Conservation (phyloP, 2,113 vertebrate genomes). For the Probosciger aterrimus region DNA sequence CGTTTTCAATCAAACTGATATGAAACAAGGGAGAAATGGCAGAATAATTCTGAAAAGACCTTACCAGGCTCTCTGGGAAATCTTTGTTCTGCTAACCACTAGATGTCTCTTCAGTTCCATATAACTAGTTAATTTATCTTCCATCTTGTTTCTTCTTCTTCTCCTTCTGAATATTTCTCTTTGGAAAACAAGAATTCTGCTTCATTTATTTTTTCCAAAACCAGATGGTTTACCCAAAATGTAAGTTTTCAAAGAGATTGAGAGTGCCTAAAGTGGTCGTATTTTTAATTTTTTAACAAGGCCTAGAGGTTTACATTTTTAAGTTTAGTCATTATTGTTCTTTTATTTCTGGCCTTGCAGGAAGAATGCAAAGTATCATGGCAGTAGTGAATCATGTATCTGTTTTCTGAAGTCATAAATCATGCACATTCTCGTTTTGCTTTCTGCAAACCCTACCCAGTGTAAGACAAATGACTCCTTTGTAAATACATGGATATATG, state of each 20-base stretch:
- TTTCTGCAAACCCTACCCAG: neutral
- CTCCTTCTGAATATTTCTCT: conserved; percentile 15
- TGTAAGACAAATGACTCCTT: neutral
- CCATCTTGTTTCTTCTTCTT: conserved; percentile 17
- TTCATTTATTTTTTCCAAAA: neutral
- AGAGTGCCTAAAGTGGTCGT: neutral
- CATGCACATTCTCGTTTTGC: neutral
- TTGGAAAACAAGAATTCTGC: conserved; percentile 16
- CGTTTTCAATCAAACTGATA: neutral
- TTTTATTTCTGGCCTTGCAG: neutral
- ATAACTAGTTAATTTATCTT: conserved; percentile 43
- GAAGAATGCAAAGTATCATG: neutral
- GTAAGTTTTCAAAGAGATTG: neutral
- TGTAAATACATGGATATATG: neutral
- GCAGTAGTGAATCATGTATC: neutral
- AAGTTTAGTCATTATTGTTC: neutral
- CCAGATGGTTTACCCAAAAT: neutral
- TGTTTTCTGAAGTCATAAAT: neutral
- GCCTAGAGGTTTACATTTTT: neutral
- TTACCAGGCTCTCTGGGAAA: neutral
- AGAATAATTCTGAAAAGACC: neutral
- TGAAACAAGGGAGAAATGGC: neutral
- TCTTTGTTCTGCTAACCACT: conserved; percentile 61
- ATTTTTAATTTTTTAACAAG: neutral
- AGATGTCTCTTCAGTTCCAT: conserved; percentile 73